Percentiles rank a stretch among this genome's conserved stretches.
These are phyloP conservation scores for Parazoanthus swiftii DNA, from an alignment of 92 coral and sea anemone species.

Conservation along the genomic window DNA sequence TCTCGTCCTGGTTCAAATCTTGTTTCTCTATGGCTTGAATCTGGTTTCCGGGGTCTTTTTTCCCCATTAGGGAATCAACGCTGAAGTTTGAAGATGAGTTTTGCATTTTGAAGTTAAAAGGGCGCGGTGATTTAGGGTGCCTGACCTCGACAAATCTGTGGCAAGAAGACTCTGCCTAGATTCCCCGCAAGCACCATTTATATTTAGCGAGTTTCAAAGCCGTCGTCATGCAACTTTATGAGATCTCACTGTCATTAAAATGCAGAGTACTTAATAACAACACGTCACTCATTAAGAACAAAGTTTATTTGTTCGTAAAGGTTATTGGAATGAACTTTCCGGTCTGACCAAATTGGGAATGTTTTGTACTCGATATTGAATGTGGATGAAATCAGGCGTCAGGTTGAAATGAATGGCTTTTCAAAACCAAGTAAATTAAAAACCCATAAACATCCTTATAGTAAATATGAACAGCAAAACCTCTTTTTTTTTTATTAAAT, in stretches of 20 bases:
- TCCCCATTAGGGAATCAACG: conserved; percentile 85
- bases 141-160: conserved; percentile 22
- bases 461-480: conserved; percentile 43
- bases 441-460: conserved; percentile 42
- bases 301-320: conserved; percentile 81
- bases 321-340: conserved; percentile 72
- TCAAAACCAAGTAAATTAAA: conserved; percentile 43
- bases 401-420: conserved; percentile 35
- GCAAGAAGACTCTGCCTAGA: background rate
- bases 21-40: conserved; percentile 51
- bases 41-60: conserved; percentile 59
- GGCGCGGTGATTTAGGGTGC: conserved; percentile 30
- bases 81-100: conserved; percentile 61
- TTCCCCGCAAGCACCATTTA: conserved; percentile 13
- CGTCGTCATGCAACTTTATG: conserved; percentile 23
- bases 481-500: background rate
- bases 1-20: conserved; percentile 46
- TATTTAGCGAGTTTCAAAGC: conserved; percentile 21
- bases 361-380: conserved; percentile 41
- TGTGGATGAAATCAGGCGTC: conserved; percentile 33
- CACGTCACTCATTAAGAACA: conserved; percentile 65
- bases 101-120: conserved; percentile 49
- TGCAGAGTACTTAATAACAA: conserved; percentile 56
- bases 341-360: conserved; percentile 56
- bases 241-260: conserved; percentile 41